Evolutionary conservation across 2,888 invertebrate genomes (phyloP).

Genomic region (Acanthopleura granulata): DNA sequence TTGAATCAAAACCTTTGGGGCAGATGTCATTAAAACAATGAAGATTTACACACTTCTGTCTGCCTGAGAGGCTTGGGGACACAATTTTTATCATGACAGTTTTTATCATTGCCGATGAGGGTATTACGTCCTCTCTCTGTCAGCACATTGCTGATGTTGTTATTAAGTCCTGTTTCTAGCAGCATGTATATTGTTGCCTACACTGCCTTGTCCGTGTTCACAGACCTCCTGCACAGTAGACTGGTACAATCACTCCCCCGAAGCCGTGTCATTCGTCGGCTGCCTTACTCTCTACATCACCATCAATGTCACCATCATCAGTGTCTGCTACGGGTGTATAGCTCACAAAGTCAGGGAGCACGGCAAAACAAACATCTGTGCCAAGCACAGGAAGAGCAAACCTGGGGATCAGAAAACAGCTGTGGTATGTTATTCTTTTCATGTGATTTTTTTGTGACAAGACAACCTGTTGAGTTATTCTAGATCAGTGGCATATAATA

Average conservation of each 20-base stretch:
- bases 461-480: too few relatives aligned
- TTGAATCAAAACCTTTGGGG: too few relatives aligned
- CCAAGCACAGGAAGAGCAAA: not conserved
- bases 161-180: too few relatives aligned
- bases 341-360: not conserved
- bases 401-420: conserved; percentile 1
- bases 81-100: too few relatives aligned
- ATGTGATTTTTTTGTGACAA: too few relatives aligned
- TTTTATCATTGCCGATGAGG: too few relatives aligned
- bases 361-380: not conserved
- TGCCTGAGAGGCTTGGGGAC: too few relatives aligned
- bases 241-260: not conserved
- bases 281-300: not conserved
- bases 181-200: not conserved
- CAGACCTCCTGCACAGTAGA: conserved; percentile 12
- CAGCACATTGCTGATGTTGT: too few relatives aligned
- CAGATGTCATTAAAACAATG: too few relatives aligned
- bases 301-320: not conserved
- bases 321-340: not conserved
- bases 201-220: not conserved
- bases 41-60: too few relatives aligned
- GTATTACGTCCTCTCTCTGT: too few relatives aligned
- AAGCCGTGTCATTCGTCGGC: conserved; percentile 1
- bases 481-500: too few relatives aligned
- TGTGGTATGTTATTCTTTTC: not conserved